Conservation (phyloP, 2,113 vertebrate genomes). For the Reinhardtius hippoglossoides region DNA sequence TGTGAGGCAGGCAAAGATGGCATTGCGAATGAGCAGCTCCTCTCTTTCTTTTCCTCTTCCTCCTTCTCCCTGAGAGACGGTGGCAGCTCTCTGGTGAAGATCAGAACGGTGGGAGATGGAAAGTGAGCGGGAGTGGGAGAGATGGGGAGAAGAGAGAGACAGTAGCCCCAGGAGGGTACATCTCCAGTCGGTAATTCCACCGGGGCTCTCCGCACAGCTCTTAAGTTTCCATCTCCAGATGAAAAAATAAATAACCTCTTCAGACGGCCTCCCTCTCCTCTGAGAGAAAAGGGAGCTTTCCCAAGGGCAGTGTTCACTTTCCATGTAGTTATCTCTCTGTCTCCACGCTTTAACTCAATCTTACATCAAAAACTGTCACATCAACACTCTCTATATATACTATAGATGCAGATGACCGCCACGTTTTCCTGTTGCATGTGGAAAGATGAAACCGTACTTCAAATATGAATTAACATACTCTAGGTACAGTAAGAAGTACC, state of each 20-base stretch:
- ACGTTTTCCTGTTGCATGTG: neutral
- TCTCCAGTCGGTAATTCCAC: slow-evolving; percentile 75
- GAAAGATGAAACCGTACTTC: neutral
- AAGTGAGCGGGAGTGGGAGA: slow-evolving; percentile 59
- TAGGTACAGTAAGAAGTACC: too few species aligned
- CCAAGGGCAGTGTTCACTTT: slow-evolving; percentile 62
- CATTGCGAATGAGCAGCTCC: slow-evolving; percentile 58
- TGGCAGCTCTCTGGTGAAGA: slow-evolving; percentile 74
- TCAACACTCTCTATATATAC: neutral
- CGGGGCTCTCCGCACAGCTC: slow-evolving; percentile 60
- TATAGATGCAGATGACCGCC: slow-evolving; percentile 10
- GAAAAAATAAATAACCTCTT: slow-evolving; percentile 84
- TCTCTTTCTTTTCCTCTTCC: slow-evolving; percentile 42
- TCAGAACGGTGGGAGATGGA: slow-evolving; percentile 76
- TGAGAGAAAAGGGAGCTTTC: slow-evolving; percentile 58
- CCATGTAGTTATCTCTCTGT: slow-evolving; percentile 58
- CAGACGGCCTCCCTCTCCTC: slow-evolving; percentile 66
- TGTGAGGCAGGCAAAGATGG: slow-evolving; percentile 64
- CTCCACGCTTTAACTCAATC: slow-evolving; percentile 36
- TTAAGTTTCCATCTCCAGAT: slow-evolving; percentile 77
- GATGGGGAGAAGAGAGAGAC: slow-evolving; percentile 63
- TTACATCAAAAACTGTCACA: slow-evolving; percentile 36
- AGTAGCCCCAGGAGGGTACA: slow-evolving; percentile 72
- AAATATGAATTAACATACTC: neutral
- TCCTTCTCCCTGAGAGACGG: slow-evolving; percentile 64